Conservation (phyloP, 1,140 invertebrate genomes). For the Drosophila auraria region DNA sequence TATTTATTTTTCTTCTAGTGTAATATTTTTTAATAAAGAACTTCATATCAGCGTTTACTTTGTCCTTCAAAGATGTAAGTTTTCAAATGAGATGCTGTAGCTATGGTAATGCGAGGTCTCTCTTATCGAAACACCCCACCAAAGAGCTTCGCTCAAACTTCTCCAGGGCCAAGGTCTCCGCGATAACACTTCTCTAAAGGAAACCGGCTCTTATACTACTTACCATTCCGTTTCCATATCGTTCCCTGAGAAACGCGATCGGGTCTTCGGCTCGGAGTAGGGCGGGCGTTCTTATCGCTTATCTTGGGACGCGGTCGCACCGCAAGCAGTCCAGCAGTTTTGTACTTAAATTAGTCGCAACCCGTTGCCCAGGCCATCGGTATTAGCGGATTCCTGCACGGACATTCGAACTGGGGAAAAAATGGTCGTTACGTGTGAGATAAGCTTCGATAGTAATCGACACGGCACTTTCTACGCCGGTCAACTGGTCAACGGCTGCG, state of each 20-base stretch:
- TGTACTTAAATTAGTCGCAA: constrained; percentile 71
- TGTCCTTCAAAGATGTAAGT: constrained; percentile 2
- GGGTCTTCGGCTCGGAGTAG: constrained; percentile 20
- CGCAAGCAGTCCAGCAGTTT: constrained; percentile 36
- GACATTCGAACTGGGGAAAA: constrained; percentile 2
- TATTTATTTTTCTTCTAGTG: not conserved
- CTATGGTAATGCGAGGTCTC: constrained; percentile 8
- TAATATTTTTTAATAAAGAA: not conserved
- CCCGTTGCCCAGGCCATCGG: constrained; percentile 35
- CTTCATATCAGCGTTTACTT: not conserved
- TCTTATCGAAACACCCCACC: constrained; percentile 34
- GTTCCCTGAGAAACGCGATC: constrained; percentile 26
- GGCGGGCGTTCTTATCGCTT: constrained; percentile 60
- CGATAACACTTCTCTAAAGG: constrained; percentile 15
- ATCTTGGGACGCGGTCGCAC: constrained; percentile 43
- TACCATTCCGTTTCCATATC: constrained; percentile 47
- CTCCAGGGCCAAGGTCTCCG: constrained; percentile 55
- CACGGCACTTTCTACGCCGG: constrained; percentile 86
- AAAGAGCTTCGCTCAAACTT: constrained; percentile 7
- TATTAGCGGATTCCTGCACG: constrained; percentile 21
- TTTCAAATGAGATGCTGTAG: constrained; percentile 2
- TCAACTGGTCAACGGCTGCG: constrained; percentile 85
- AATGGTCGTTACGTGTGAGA: constrained; percentile 83
- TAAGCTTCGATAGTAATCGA: constrained; percentile 85
- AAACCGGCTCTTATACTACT: constrained; percentile 27